Evolutionary conservation across 1,140 invertebrate genomes (phyloP), one percentile per base, ranked within the genome.

Genomic region (Stratiolaelaps scimitus): DNA sequence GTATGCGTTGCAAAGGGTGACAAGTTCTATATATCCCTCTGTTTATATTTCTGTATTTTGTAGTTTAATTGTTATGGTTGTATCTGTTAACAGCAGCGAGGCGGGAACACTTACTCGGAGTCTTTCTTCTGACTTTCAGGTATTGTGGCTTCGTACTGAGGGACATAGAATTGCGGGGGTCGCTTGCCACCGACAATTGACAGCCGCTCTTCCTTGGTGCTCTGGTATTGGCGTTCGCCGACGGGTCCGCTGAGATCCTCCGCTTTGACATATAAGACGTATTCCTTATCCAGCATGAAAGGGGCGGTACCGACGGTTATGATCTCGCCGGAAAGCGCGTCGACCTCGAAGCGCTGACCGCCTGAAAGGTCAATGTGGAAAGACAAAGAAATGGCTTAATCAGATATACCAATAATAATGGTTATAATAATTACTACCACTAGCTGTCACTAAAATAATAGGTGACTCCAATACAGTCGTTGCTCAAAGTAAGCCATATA

Each of bases 101-200:
- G 43, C 34, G 34, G 5, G 4, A 19, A 69, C 30, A 83, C 84
- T 84, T 81, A 93, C 89, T 93, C 90, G 26, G 90, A 91, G 76
- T 94, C 90, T 76, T 94, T 94, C 75, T 89, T 89, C 76, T 92
- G 88, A 75, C 93, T 93, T 77, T 94, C 91, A 1, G 89, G 89
- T 72, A 93, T 93, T 76, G 92, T 89, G 0, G 89, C 88, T 73
- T 92, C 89, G 74, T 93, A 93, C 70, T 85, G 86, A 2, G 85
- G 85, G 81, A 93, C 86, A 73, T 92, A 94, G 76, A 94, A 94
- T 74, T 94, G 91, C 0, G 91, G 91, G 0, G 89, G 87, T 19
- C 90, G 80, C 75, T 93, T 92, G 48, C 90, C 91, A 23, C 90
- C 91, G 20, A 93, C 88, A 73, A 93, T 93, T 20, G 88, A 92